Evolutionary conservation across 2,888 invertebrate genomes (phyloP), one percentile per base, ranked within the genome.

Genomic region (Heteromurus nitidus): DNA sequence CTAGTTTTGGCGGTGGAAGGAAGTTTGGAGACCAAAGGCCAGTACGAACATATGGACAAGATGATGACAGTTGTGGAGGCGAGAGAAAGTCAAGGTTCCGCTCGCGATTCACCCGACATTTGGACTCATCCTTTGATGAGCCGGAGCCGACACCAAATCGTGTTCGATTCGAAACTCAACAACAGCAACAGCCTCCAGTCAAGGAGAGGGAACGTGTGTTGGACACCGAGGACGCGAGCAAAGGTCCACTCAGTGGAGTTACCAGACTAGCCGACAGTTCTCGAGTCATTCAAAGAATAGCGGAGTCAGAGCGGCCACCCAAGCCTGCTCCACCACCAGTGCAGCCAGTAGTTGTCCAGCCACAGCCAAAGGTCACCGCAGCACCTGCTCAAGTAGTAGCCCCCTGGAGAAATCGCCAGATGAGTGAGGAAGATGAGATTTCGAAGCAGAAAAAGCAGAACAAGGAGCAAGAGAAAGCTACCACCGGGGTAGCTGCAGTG

Each of bases 371-470:
- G 26, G 68, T 64, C 18, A 60, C 82, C 0, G 68, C 82, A 30
- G 68, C 82, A 30, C 84, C 82, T 55, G 58, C 58, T 1, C 50
- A 50, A 50, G 50, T 50, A 13, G 42, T 82, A 76, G 76, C 85
- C 74, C 83, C 85, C 47, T 86, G 87, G 83, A 87, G 88, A 70
- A 92, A 93, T 65, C 91, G 95, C 82, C 95, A 96, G 89, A 92
- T 94, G 85, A 95, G 95, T 88, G 96, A 96, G 90, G 96, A 96
- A 88, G 96, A 96, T 88, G 97, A 97, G 89, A 95, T 96, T 84
- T 91, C 94, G 11, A 93, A 94, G 88, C 94, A 95, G 85, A 96
- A 96, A 90, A 94, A 94, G 88, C 95, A 95, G 90, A 96, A 95
- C 88, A 96, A 96, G 89, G 92, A 91, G 53, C 73, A 73, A 76